phyloP scores from a whole-genome alignment of 1,140 invertebrate genomes.

The Drosophila eugracilis region DNA sequence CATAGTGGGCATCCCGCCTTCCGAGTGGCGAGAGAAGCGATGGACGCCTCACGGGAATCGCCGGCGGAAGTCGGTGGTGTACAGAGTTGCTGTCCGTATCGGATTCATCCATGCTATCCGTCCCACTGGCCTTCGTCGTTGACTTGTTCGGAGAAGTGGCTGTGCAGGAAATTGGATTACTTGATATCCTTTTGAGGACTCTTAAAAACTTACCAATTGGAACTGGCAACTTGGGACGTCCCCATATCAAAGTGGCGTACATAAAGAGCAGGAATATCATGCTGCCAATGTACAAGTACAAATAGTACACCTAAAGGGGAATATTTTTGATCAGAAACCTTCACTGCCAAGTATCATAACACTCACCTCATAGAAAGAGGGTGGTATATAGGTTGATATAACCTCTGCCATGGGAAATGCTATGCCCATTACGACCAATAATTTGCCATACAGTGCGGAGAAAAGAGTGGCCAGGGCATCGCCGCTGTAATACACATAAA shows the following conservation, averaged over 20 bases:
- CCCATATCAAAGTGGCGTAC: constrained; percentile 91
- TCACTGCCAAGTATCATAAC: neutral
- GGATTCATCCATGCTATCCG: constrained; percentile 86
- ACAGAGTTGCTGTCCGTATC: constrained; percentile 86
- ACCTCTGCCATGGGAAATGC: constrained; percentile 97
- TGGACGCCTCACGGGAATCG: constrained; percentile 84
- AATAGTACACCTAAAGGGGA: constrained; percentile 90
- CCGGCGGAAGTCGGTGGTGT: constrained; percentile 84
- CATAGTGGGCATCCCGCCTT: constrained; percentile 90
- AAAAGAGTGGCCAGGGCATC: constrained; percentile 90
- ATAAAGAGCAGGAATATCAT: constrained; percentile 95
- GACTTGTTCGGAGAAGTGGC: constrained; percentile 74
- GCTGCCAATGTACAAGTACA: constrained; percentile 95
- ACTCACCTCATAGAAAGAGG: constrained; percentile 94
- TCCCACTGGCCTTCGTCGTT: constrained; percentile 59
- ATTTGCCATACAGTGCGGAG: constrained; percentile 96
- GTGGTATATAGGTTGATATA: constrained; percentile 95
- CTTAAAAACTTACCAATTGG: constrained; percentile 61
- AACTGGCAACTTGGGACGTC: constrained; percentile 85
- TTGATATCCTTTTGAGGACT: neutral
- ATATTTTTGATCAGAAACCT: neutral
- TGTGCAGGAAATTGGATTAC: neutral
- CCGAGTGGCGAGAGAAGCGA: constrained; percentile 83
- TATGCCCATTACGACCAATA: constrained; percentile 96
- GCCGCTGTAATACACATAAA: constrained; percentile 42